Conservation (phyloP, 2,888 invertebrate species). For the Chorisops tibialis region DNA sequence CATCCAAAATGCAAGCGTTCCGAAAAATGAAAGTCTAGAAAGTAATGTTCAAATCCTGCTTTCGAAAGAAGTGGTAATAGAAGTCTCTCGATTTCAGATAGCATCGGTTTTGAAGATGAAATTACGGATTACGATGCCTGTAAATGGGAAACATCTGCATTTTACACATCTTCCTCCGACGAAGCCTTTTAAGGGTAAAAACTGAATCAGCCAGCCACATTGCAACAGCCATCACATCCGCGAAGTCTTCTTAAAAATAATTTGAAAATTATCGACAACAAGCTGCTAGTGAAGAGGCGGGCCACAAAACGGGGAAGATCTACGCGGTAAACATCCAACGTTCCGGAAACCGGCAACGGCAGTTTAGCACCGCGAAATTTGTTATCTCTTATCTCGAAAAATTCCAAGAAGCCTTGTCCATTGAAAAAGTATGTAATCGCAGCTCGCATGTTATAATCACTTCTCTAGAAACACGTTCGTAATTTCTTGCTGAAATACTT, state of each 20-base stretch:
- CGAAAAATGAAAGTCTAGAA: constrained; percentile 33
- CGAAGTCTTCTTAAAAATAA: constrained; percentile 29
- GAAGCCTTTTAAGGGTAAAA: constrained; percentile 32
- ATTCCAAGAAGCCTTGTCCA: too few species aligned
- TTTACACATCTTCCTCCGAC: constrained; percentile 30
- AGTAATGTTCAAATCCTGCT: constrained; percentile 31
- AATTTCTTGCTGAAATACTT: too few species aligned
- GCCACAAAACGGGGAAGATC: too few species aligned
- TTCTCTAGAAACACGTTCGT: too few species aligned
- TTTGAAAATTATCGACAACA: background rate
- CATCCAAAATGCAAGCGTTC: constrained; percentile 26
- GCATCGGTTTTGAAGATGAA: constrained; percentile 49
- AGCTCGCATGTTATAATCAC: too few species aligned
- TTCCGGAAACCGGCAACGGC: too few species aligned
- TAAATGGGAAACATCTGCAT: constrained; percentile 27
- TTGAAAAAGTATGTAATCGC: too few species aligned
- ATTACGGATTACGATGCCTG: constrained; percentile 51
- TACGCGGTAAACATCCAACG: too few species aligned
- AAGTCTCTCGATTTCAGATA: constrained; percentile 14
- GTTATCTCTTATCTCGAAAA: too few species aligned
- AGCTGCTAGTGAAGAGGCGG: constrained; percentile 30
- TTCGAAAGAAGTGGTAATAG: constrained; percentile 35
- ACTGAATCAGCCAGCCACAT: constrained; percentile 20
- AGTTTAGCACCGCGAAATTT: too few species aligned
- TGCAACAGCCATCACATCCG: background rate